Percentiles rank a stretch among this genome's conserved stretches.
Conservation (phyloP, 2,888 invertebrate genomes). For the Melanotus villosus region DNA sequence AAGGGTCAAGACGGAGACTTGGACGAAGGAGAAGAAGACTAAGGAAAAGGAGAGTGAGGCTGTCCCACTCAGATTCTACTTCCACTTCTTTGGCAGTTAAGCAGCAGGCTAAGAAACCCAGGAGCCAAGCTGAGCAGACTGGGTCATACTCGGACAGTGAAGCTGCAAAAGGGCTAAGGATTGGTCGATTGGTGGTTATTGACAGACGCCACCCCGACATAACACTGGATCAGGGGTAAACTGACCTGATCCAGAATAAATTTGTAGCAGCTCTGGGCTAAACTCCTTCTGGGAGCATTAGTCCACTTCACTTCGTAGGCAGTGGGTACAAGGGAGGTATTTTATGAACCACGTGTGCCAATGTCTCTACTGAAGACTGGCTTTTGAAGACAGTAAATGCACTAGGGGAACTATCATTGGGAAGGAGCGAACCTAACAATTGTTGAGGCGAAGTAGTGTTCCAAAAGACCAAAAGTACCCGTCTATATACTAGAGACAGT, state of each 20-base stretch:
- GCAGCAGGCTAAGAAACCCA: not conserved
- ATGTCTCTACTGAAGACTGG: not conserved
- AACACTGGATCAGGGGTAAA: not conserved
- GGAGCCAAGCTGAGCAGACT: constrained; percentile 1
- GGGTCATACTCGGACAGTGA: not conserved
- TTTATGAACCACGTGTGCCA: not conserved
- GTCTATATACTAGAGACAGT: not conserved
- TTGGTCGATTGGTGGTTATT: too few relatives aligned
- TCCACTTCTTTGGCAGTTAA: not conserved
- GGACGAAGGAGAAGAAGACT: not conserved
- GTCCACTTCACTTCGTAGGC: too few relatives aligned
- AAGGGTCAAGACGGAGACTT: not conserved
- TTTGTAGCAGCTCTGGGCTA: not conserved
- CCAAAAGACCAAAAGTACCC: not conserved
- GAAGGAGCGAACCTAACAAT: not conserved
- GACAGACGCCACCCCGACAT: not conserved
- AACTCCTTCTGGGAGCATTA: not conserved
- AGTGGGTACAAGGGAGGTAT: not conserved
- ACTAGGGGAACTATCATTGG: not conserved
- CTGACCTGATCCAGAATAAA: not conserved
- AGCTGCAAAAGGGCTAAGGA: not conserved
- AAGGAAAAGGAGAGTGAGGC: not conserved
- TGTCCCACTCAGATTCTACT: not conserved
- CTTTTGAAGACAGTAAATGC: not conserved
- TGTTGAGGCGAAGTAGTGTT: not conserved